Evolutionary conservation across 2,888 invertebrate species (phyloP).

Genomic region (Cerceris ruficornis): DNA sequence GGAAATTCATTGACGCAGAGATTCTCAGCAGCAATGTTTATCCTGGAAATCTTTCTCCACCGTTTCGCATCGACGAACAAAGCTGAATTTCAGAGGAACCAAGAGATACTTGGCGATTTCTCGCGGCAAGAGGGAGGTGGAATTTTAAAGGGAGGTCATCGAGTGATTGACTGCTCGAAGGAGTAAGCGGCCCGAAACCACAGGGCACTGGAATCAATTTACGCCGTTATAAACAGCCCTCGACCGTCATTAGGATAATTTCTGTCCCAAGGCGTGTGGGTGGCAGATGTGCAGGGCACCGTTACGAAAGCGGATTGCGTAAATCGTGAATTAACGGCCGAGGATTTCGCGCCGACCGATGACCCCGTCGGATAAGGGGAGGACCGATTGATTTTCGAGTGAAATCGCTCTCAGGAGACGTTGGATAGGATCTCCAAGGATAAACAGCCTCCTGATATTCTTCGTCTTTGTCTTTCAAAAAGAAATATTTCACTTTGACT

Average conservation of each 20-base stretch:
- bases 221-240: conserved; percentile 69
- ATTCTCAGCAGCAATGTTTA: no score
- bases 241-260: conserved; percentile 78
- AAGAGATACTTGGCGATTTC: conserved; percentile 13
- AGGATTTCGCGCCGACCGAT: conserved; percentile 61
- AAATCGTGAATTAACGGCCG: conserved; percentile 71
- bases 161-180: conserved; percentile 40
- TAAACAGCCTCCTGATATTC: background rate
- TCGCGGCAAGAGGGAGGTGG: conserved; percentile 31
- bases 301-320: conserved; percentile 70
- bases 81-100: no score
- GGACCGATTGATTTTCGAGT: conserved; percentile 55
- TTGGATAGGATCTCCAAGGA: background rate
- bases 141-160: conserved; percentile 44
- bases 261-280: conserved; percentile 77
- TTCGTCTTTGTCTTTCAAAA: no score
- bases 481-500: no score
- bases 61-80: no score
- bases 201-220: conserved; percentile 74
- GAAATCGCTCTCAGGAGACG: conserved; percentile 45
- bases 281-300: conserved; percentile 75
- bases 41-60: no score
- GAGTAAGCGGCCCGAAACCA: conserved; percentile 63
- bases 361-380: conserved; percentile 57
- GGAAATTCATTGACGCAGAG: no score